Percentiles rank a stretch among this genome's conserved stretches.
These are phyloP conservation scores for Ellobius talpinus DNA, from an alignment of 2,113 vertebrate species.

Conservation along the genomic window DNA sequence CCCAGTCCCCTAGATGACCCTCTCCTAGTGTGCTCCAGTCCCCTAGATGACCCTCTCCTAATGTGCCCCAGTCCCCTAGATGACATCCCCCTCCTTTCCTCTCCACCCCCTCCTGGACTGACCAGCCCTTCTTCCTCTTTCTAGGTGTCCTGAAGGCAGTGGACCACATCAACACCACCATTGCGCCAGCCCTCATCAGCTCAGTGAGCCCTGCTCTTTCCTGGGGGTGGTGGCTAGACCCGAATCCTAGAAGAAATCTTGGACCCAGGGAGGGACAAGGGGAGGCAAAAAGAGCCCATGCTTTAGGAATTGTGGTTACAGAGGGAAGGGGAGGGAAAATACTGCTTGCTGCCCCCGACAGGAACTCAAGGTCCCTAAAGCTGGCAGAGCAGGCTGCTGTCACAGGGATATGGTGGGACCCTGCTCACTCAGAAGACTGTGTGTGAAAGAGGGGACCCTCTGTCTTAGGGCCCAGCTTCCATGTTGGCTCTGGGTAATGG, in stretches of 20 bases:
- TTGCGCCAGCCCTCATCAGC: constrained; percentile 92
- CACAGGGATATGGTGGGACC: neutral
- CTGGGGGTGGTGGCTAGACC: constrained; percentile 53
- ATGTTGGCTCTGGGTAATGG: constrained; percentile 56
- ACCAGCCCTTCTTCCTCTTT: constrained; percentile 73
- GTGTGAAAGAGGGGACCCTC: neutral
- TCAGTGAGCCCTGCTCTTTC: constrained; percentile 90
- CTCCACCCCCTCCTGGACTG: constrained; percentile 44
- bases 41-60: neutral
- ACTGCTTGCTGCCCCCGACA: neutral
- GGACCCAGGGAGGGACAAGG: neutral
- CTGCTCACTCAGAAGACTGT: neutral
- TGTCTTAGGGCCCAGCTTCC: neutral
- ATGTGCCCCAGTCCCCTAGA: neutral
- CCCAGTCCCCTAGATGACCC: too few species aligned
- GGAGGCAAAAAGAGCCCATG: neutral
- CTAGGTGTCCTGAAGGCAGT: constrained; percentile 95
- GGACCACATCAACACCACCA: constrained; percentile 94
- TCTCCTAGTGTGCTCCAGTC: neutral
- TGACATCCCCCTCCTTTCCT: neutral
- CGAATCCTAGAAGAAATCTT: neutral
- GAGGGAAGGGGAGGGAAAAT: neutral
- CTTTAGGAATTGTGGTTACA: constrained; percentile 30
- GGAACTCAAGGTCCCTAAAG: constrained; percentile 44
- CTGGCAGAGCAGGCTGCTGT: neutral